A percentile compares a stretch with the other conserved stretches of the same genome.
Conservation (phyloP, 2,888 invertebrate species). For the Apamea anceps region DNA sequence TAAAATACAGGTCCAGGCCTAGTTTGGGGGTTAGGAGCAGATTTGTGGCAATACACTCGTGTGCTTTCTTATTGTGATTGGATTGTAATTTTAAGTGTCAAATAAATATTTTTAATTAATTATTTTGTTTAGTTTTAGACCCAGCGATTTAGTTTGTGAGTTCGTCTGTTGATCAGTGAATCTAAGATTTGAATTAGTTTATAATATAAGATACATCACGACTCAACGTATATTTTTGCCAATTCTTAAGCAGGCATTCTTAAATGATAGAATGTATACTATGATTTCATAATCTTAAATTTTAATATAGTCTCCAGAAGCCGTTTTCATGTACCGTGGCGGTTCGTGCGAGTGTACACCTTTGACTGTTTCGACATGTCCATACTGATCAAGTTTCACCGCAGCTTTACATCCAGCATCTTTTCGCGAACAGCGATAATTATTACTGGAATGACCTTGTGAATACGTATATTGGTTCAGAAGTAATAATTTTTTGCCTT, state of each 20-base stretch:
- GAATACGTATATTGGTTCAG: conserved; percentile 11
- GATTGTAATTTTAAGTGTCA: too few species aligned
- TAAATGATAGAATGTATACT: neutral
- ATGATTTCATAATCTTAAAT: neutral
- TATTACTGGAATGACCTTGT: conserved; percentile 1
- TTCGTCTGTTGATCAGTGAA: neutral
- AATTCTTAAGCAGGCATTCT: neutral
- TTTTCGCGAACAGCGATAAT: conserved; percentile 18
- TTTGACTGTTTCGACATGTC: conserved; percentile 1
- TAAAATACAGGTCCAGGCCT: too few species aligned
- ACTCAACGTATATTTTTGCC: neutral
- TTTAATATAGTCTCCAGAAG: conserved; percentile 12
- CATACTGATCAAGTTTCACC: conserved; percentile 13
- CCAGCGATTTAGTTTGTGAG: neutral
- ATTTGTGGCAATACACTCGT: too few species aligned
- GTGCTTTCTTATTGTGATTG: too few species aligned
- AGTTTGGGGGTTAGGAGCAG: too few species aligned
- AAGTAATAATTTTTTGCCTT: conserved; percentile 12
- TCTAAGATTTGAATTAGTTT: neutral
- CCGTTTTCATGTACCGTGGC: conserved; percentile 9
- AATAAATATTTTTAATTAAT: too few species aligned
- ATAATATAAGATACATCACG: neutral
- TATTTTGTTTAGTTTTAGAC: too few species aligned
- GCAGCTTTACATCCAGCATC: conserved; percentile 26
- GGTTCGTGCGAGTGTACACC: conserved; percentile 15